Evolutionary conservation across 2,888 invertebrate species (phyloP), one percentile per base, ranked within the genome.

Genomic region (Opisthograptis luteolata): DNA sequence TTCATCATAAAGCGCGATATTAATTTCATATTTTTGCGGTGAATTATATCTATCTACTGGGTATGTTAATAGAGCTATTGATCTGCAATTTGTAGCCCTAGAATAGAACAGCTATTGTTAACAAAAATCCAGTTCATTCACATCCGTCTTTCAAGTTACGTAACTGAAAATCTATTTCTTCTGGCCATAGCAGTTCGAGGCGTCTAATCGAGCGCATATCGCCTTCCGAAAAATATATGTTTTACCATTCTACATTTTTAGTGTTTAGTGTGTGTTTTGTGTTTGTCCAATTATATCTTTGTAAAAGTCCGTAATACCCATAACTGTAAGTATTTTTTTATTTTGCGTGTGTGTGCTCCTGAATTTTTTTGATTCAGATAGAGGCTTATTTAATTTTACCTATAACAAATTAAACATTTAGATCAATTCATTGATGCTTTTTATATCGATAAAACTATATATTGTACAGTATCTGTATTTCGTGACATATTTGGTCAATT

Each of bases 101-200:
- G 10, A 25, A 25, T 27, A 27, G 37, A 37, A 0, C 17, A 37
- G 9, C 36, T 19, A 24, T 36, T 20, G 19, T 19, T 30, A 40
- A 20, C 20, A 30, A 40, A 36, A 41, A 36, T 68, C 58, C 60
- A 62, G 64, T 64, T 63, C 68, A 65, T 62, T 68, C 70, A 62
- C 43, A 47, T 60, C 12, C 39, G 42, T 31, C 42, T 47, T 56
- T 56, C 40, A 13, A 52, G 57, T 44, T 70, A 64, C 60, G 27
- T 39, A 59, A 59, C 60, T 30, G 35, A 28, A 40, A 37, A 58
- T 66, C 60, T 64, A 68, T 52, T 58, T 55, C 62, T 51, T 62
- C 44, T 22, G 22, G n/a, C 27, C 25, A 12, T 12, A 24, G 22
- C 14, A 40, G 35, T 30, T 20, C 3, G 32, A 22, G 40, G 12